phyloP scores from a whole-genome alignment of 2,888 invertebrate species.

The Pyrgus malvae region DNA sequence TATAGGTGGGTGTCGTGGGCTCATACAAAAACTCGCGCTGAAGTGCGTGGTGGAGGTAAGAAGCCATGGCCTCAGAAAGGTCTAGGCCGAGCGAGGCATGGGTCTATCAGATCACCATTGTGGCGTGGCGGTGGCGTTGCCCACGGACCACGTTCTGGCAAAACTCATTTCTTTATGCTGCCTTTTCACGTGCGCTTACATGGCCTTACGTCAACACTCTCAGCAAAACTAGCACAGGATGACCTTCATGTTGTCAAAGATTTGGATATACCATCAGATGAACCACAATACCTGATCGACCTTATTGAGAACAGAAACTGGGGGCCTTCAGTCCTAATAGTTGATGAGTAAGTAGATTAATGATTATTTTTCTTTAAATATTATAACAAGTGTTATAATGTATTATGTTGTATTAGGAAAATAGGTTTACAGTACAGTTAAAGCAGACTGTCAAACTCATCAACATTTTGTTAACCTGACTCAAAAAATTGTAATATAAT shows the following conservation, averaged over 20 bases:
- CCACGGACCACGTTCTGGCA: conserved; percentile 96
- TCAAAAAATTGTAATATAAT: too few species aligned
- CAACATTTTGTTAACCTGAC: too few species aligned
- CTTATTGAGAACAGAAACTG: conserved; percentile 93
- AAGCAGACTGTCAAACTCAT: too few species aligned
- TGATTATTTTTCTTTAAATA: neutral
- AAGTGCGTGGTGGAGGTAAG: conserved; percentile 92
- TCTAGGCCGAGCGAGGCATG: conserved; percentile 93
- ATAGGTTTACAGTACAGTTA: too few species aligned
- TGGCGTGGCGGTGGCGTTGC: conserved; percentile 91
- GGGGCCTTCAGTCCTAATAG: conserved; percentile 97
- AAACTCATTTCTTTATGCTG: conserved; percentile 96
- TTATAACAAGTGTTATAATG: neutral
- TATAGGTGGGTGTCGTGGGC: conserved; percentile 92
- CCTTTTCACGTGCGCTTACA: conserved; percentile 88
- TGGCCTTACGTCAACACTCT: conserved; percentile 92
- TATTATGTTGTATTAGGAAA: too few species aligned
- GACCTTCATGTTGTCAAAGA: conserved; percentile 95
- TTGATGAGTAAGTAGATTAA: conserved; percentile 88
- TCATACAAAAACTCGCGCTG: conserved; percentile 89
- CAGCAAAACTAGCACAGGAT: conserved; percentile 96
- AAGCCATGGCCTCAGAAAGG: conserved; percentile 99
- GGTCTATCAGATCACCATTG: conserved; percentile 94
- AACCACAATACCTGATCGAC: conserved; percentile 89
- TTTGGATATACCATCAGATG: conserved; percentile 92